phyloP scores from a whole-genome alignment of 1,140 invertebrate genomes.

The Drosophila sturtevanti region DNA sequence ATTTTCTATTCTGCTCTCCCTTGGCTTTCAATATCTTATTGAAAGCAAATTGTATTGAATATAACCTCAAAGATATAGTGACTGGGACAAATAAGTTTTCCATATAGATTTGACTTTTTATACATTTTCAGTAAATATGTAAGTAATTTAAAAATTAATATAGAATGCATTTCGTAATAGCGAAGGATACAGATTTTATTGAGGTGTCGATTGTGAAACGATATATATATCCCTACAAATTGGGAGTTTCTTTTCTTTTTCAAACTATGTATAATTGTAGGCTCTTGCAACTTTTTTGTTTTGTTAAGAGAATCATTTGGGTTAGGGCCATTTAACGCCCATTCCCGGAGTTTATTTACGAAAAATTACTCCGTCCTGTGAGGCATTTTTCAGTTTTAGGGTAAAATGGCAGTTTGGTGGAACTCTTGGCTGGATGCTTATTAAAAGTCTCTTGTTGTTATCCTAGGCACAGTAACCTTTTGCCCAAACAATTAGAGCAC shows the following conservation, averaged over 20 bases:
- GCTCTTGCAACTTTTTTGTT: not conserved
- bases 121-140: too few relatives aligned
- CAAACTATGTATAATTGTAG: constrained; percentile 10
- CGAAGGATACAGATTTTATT: too few relatives aligned
- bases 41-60: not conserved
- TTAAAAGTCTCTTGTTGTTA: constrained; percentile 76
- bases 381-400: constrained; percentile 44
- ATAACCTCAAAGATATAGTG: not conserved
- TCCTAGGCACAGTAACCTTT: constrained; percentile 74
- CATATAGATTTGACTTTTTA: too few relatives aligned
- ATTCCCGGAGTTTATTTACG: not conserved
- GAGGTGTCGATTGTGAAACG: not conserved
- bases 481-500: constrained; percentile 74
- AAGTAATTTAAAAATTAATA: too few relatives aligned
- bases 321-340: constrained; percentile 3
- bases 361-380: constrained; percentile 13
- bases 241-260: not conserved
- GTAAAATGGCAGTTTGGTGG: not conserved
- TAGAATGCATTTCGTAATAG: too few relatives aligned
- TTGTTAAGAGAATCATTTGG: not conserved
- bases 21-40: not conserved
- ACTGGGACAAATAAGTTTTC: not conserved
- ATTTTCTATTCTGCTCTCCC: not conserved
- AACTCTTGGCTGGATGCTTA: constrained; percentile 47
- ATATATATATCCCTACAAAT: not conserved